phyloP scores from a whole-genome alignment of 2,797 vertebrate genomes.

The Pseudocheirus occidentalis region DNA sequence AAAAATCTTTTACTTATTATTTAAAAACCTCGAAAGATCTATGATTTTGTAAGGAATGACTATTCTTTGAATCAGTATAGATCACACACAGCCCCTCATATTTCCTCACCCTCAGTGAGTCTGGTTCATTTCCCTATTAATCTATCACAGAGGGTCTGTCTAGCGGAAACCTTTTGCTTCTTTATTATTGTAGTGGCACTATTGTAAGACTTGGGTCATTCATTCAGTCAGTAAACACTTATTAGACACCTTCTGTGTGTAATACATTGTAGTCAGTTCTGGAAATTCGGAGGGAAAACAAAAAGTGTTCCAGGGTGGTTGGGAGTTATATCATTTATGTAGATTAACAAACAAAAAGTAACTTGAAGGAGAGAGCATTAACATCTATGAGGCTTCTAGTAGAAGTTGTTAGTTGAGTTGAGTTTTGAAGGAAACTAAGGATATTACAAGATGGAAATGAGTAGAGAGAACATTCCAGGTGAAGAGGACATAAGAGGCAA shows the following conservation, averaged over 20 bases:
- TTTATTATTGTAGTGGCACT: not conserved
- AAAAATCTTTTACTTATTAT: not conserved
- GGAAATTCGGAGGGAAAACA: not conserved
- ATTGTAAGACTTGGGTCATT: not conserved
- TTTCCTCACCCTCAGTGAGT: not conserved
- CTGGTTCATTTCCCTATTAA: not conserved
- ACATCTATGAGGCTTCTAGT: not conserved
- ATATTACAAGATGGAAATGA: not conserved
- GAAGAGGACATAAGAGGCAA: not conserved
- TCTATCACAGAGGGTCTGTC: not conserved
- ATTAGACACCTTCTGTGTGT: not conserved
- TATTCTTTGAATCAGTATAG: not conserved
- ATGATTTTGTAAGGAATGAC: not conserved
- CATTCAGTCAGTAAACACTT: not conserved
- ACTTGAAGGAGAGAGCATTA: not conserved
- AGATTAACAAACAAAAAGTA: not conserved
- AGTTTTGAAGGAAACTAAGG: not conserved
- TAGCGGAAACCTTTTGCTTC: not conserved
- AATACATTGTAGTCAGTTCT: not conserved
- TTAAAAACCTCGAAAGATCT: not conserved
- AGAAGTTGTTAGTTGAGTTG: not conserved
- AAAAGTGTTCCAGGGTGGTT: not conserved
- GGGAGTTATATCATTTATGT: not conserved
- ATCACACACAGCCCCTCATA: not conserved
- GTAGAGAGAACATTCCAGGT: not conserved